Evolutionary conservation across 92 coral and sea anemone genomes (phyloP), one percentile per base, ranked within the genome.

Genomic region (Bergia sp.): DNA sequence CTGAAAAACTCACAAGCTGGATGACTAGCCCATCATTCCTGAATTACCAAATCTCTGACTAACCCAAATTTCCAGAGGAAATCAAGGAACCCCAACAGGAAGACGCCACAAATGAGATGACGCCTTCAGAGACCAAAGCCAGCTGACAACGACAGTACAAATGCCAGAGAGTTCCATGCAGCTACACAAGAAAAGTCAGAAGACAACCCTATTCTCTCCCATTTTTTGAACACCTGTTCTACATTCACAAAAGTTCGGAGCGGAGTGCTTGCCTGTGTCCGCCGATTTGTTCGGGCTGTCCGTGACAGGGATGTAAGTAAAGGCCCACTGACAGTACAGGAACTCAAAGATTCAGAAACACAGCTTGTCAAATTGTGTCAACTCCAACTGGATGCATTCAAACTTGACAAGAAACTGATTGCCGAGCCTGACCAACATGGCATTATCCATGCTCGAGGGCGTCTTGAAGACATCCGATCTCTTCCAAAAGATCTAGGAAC

Each of bases 341-440:
- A 92, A 73, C 8, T 47, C 8, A 88, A 85, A 61, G 89, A 80
- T 18, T 82, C 92, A 10, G 94, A 91, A 77, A 90, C 76, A 15
- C 86, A 80, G 65, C 85, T 91, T 37, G 81, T 91, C 88, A 91
- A 89, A 69, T 93, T 85, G 92, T 82, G 90, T n/a, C 96, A 43
- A 29, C 29, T 29, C 29, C 29, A 29, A 29, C 29, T 29, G 29
- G 94, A 92, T 65, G 36, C 47, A 20, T 16, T 69, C 1, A 55
- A 53, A 69, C 86, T 91, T 71, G 92, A 89, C 76, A 82, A 92
- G 82, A 85, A 79, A 43, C 41, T 94, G 61, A 74, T 86, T 23
- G 77, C 91, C 7, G 86, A 84, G 11, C 49, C 13, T 29, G 93
- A 92, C 86, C n/a, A 92, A 18, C 76, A 91, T 61, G 90, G 92